Evolutionary conservation across 2,888 invertebrate species (phyloP).

Genomic region (Acleris holmiana): DNA sequence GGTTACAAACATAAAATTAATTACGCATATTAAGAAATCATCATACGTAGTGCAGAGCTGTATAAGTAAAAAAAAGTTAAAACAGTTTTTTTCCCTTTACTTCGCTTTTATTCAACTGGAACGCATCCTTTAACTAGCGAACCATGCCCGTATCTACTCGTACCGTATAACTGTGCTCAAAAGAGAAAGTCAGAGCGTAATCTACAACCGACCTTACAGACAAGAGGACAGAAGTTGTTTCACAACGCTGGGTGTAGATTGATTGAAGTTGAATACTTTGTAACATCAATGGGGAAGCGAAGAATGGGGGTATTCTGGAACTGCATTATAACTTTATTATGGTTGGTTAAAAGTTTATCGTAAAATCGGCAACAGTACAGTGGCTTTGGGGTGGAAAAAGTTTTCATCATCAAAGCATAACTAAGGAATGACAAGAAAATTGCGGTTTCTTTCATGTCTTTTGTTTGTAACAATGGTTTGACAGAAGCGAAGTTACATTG

Average conservation of each 20-base stretch:
- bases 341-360: neutral
- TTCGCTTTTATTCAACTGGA: constrained; percentile 8
- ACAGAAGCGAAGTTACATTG: too few relatives aligned
- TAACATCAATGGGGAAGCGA: constrained; percentile 25
- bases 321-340: constrained; percentile 32
- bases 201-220: neutral
- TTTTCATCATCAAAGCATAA: too few relatives aligned
- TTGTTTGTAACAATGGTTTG: too few relatives aligned
- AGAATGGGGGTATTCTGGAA: constrained; percentile 29
- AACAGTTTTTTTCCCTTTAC: neutral
- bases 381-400: neutral
- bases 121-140: constrained; percentile 19
- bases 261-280: constrained; percentile 34
- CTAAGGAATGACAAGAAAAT: too few relatives aligned
- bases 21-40: too few relatives aligned
- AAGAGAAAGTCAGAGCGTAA: neutral
- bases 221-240: constrained; percentile 1
- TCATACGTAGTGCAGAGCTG: too few relatives aligned
- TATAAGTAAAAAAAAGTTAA: too few relatives aligned
- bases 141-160: constrained; percentile 15
- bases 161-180: constrained; percentile 6
- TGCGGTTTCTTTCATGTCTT: too few relatives aligned
- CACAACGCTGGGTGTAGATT: constrained; percentile 20
- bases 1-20: too few relatives aligned
- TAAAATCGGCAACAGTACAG: constrained; percentile 1